These are phyloP conservation scores for Alcedo quadribrachys DNA, from an alignment of 2,797 vertebrate species.

Conservation along the genomic window DNA sequence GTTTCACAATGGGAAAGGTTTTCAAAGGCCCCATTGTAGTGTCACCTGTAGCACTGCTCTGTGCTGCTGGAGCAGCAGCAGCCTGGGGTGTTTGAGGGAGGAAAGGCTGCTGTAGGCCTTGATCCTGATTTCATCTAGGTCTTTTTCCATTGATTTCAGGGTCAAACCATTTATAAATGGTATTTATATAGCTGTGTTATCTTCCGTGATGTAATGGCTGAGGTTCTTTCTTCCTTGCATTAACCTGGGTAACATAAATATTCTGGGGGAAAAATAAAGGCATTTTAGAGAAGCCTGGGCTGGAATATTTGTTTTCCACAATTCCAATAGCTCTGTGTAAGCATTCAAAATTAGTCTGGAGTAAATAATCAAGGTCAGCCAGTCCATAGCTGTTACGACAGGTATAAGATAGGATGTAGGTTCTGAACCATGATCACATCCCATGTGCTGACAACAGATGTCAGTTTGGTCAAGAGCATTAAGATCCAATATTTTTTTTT, in stretches of 20 bases:
- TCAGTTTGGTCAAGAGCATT: neutral
- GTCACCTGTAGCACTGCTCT: neutral
- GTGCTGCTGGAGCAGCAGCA: neutral
- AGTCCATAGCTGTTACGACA: neutral
- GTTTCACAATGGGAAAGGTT: neutral
- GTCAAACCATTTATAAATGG: neutral
- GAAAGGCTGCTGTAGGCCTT: neutral
- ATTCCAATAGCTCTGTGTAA: neutral
- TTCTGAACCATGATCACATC: neutral
- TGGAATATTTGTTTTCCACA: slow-evolving; percentile 37
- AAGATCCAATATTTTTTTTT: neutral
- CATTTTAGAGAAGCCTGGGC: slow-evolving; percentile 5
- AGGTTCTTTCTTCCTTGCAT: neutral
- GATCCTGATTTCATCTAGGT: slow-evolving; percentile 8
- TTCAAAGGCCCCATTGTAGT: slow-evolving; percentile 1
- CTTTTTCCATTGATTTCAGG: slow-evolving; percentile 15
- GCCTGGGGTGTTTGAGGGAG: neutral
- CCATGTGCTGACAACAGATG: neutral
- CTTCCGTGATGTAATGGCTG: neutral
- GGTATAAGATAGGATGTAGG: neutral
- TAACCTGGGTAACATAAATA: slow-evolving; percentile 29
- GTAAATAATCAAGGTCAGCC: slow-evolving; percentile 16
- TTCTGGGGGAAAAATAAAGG: slow-evolving; percentile 27
- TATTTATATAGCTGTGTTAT: neutral
- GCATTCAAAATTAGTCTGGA: slow-evolving; percentile 21